phyloP scores from a whole-genome alignment of 2,797 vertebrate species.

The Muscicapa comitata region DNA sequence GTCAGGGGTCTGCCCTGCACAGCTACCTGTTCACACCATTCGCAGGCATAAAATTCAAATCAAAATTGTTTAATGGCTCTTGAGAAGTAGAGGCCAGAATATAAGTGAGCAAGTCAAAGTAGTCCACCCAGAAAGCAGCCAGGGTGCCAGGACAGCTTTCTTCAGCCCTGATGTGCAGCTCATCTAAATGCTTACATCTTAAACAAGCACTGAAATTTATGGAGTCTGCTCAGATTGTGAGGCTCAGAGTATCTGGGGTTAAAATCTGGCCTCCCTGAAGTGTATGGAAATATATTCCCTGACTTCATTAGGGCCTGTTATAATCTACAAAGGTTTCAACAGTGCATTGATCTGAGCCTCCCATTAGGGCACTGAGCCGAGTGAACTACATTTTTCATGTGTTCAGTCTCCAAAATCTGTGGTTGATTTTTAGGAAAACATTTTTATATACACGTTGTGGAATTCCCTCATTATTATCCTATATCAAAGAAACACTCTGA shows the following conservation, averaged over 20 bases:
- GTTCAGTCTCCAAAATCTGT: not conserved
- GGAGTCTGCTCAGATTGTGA: not conserved
- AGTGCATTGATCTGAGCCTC: not conserved
- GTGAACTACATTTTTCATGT: not conserved
- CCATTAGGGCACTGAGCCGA: not conserved
- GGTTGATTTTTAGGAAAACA: not conserved
- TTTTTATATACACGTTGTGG: not conserved
- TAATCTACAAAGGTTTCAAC: not conserved
- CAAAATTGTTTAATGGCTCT: not conserved
- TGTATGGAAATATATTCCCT: not conserved
- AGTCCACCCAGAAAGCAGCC: not conserved
- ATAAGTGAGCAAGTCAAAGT: not conserved
- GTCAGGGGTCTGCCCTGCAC: not conserved
- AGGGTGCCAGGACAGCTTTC: not conserved
- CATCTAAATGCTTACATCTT: not conserved
- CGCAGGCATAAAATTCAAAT: not conserved
- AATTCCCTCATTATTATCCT: not conserved
- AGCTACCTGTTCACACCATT: not conserved
- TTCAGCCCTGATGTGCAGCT: not conserved
- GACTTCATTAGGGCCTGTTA: not conserved
- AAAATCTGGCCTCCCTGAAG: not conserved
- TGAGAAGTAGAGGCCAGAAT: not conserved
- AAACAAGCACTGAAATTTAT: not conserved
- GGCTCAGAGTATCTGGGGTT: not conserved
- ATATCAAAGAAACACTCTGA: not conserved